phyloP scores from a whole-genome alignment of 2,797 vertebrate genomes.

The Discoglossus pictus region DNA sequence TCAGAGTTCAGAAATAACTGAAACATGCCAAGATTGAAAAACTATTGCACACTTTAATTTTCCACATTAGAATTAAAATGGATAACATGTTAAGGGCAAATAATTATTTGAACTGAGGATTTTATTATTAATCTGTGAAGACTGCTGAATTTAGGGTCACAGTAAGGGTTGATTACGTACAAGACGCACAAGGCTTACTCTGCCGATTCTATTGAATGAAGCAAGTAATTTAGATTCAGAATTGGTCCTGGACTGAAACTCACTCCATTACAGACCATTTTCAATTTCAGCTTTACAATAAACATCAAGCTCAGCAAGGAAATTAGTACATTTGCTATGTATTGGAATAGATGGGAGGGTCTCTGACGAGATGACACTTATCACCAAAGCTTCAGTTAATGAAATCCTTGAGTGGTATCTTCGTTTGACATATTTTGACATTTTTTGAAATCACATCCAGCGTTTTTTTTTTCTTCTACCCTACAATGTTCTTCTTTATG shows the following conservation, averaged over 20 bases:
- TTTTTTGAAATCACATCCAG: slow-evolving; percentile 85
- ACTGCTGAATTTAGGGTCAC: slow-evolving; percentile 97
- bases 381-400: slow-evolving; percentile 87
- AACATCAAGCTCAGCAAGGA: slow-evolving; percentile 98
- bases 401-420: slow-evolving; percentile 88
- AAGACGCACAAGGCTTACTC: slow-evolving; percentile 97
- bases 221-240: slow-evolving; percentile 99
- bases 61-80: slow-evolving; percentile 87
- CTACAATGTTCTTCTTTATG: slow-evolving; percentile 73
- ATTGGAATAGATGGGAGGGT: slow-evolving; percentile 96
- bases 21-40: slow-evolving; percentile 74
- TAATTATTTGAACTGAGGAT: slow-evolving; percentile 99
- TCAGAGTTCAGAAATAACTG: slow-evolving; percentile 93
- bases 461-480: slow-evolving; percentile 57
- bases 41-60: slow-evolving; percentile 98
- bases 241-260: slow-evolving; percentile 97
- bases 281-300: slow-evolving; percentile 99
- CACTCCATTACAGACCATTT: slow-evolving; percentile 99
- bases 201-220: slow-evolving; percentile 98
- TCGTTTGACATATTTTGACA: slow-evolving; percentile 87
- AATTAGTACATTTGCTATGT: slow-evolving; percentile 99
- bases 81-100: slow-evolving; percentile 97
- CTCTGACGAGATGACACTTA: slow-evolving; percentile 92
- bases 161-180: slow-evolving; percentile 99
- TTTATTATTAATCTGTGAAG: slow-evolving; percentile 99